Percentiles rank a stretch among this genome's conserved stretches.
phyloP scores from a whole-genome alignment of 2,797 vertebrate genomes.

The Rousettus madagascariensis region DNA sequence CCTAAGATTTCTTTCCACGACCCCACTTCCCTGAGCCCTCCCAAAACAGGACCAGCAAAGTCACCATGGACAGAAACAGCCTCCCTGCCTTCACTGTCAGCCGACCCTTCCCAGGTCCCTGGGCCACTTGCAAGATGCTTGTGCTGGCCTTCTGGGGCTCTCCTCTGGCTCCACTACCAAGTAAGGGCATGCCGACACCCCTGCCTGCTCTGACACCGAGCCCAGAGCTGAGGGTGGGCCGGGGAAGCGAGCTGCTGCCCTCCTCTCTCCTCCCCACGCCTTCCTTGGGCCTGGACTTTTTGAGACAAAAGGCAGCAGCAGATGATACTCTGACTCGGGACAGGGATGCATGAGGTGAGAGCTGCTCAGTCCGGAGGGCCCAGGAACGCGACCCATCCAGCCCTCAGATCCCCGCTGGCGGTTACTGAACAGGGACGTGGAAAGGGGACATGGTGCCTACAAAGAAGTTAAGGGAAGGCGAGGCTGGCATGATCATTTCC shows the following conservation, averaged over 20 bases:
- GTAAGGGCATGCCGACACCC: conserved; percentile 49
- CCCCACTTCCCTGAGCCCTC: neutral
- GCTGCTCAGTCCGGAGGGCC: neutral
- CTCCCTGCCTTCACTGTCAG: fast-evolving
- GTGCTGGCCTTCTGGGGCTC: neutral
- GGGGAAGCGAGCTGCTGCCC: neutral
- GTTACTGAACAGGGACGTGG: neutral
- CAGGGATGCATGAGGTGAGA: neutral
- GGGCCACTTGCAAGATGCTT: neutral
- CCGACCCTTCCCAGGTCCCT: neutral
- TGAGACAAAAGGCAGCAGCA: neutral
- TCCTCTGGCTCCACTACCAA: conserved; percentile 57
- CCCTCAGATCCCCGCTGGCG: neutral
- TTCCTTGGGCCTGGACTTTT: neutral
- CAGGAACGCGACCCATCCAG: neutral
- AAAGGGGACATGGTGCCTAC: neutral
- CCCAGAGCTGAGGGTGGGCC: neutral
- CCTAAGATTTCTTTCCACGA: neutral
- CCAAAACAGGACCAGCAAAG: neutral
- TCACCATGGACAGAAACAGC: neutral
- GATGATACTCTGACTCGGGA: neutral
- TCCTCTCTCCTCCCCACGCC: neutral
- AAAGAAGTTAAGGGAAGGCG: neutral
- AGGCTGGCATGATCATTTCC: neutral
- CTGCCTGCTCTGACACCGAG: conserved; percentile 8